Evolutionary conservation across 2,888 invertebrate genomes (phyloP), one percentile per base, ranked within the genome.

Genomic region (Linnaemya vulpina): DNA sequence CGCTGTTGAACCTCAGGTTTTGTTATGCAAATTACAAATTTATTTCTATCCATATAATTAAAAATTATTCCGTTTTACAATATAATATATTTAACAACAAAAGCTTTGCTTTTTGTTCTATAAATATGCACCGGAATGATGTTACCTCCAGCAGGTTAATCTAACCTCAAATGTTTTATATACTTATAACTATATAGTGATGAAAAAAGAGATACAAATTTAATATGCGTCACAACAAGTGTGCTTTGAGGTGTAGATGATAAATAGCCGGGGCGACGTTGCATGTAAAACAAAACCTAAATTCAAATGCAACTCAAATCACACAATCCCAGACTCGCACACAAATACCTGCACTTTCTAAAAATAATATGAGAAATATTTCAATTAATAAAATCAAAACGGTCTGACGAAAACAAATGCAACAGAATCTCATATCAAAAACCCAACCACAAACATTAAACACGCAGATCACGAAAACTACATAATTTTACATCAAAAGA

Each of bases 311-410:
- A 30, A 10, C 17, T 13, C 22, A 60, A 60, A 17, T 30, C 38
- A 67, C n/a, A 60, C 17, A 76, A 15, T 38, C 13, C 1, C 9
- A 10, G 70, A 55, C 13, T 30, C 9, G 60, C 17, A 55, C 30
- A 35, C 46, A 67, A 10, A 40, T 13, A 40, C 38, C 40, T 38
- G 20, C 35, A 58, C 10, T 35, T 62, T 49, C 3, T 15, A 38
- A 70, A 62, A 70, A 62, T 46, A 38, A 55, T 63, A 55, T 17
- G 30, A 49, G 55, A 73, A 80, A 81, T 77, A 84, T 84, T 84
- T 84, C 73, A 84, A 81, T 84, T 81, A 84, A 84, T 81, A 68
- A 81, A 81, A 73, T 77, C 76, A 84, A 80, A 60, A 51, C 49
- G 40, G 73, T 73, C 60, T 70, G n/a, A 71, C 13, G 40, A 38